phyloP scores from a whole-genome alignment of 2,797 vertebrate genomes.

The Haliaeetus albicilla region DNA sequence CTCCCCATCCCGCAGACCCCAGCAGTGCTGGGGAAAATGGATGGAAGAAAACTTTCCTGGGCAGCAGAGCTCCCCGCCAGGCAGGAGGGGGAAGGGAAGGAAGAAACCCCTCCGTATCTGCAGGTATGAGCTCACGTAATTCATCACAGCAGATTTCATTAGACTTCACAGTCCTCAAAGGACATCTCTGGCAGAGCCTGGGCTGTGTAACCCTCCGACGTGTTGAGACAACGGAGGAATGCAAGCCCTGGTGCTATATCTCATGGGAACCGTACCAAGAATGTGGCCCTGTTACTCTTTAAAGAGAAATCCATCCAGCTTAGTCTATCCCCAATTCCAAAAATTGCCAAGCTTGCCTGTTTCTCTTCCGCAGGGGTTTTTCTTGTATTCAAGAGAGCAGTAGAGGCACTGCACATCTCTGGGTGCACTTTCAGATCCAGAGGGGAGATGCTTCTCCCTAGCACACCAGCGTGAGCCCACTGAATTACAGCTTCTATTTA shows the following conservation, averaged over 20 bases:
- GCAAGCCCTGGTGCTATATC: background rate
- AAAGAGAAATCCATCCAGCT: background rate
- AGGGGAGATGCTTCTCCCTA: background rate
- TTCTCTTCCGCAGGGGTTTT: background rate
- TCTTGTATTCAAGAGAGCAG: background rate
- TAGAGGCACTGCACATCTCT: background rate
- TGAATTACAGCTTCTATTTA: background rate
- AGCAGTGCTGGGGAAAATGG: accelerated
- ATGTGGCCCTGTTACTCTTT: background rate
- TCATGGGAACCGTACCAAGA: background rate
- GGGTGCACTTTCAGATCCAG: background rate
- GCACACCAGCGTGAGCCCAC: background rate
- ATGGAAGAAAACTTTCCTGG: background rate
- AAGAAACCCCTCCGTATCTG: background rate
- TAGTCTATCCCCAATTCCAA: background rate
- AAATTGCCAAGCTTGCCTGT: background rate
- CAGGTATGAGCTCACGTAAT: background rate
- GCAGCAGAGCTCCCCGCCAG: background rate
- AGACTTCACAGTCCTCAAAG: background rate
- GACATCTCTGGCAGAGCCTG: background rate
- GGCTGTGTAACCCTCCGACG: background rate
- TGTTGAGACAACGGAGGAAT: background rate
- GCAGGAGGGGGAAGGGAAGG: background rate
- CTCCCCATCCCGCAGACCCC: background rate
- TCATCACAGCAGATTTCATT: background rate